These are phyloP conservation scores for Aphelenchoides fujianensis DNA, from an alignment of 1,140 invertebrate species.

Conservation along the genomic window DNA sequence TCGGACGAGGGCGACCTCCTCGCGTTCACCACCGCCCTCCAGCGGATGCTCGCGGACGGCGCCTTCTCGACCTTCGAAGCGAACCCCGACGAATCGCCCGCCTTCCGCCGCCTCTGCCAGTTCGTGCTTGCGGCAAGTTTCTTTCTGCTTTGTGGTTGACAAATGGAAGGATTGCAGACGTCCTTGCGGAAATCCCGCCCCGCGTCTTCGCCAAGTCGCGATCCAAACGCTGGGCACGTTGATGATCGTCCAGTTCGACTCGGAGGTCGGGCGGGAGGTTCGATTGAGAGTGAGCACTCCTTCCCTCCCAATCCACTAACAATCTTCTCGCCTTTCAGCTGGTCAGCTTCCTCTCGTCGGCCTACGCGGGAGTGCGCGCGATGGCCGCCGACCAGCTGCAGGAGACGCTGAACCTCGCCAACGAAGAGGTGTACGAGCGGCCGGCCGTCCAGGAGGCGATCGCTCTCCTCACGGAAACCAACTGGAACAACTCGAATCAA, in stretches of 20 bases:
- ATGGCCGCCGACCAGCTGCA: conserved; percentile 34
- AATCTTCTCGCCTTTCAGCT: conserved; percentile 29
- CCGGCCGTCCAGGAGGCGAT: conserved; percentile 13
- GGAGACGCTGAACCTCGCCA: conserved; percentile 25
- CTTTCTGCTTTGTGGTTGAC: conserved; percentile 13
- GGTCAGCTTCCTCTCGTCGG: conserved; percentile 40
- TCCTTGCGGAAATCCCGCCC: conserved; percentile 22
- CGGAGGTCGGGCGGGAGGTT: conserved; percentile 18
- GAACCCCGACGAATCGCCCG: conserved; percentile 27
- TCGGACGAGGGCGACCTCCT: neutral
- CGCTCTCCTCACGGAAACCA: neutral
- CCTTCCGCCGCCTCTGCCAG: conserved; percentile 31
- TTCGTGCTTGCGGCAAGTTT: conserved; percentile 35
- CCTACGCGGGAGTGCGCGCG: conserved; percentile 33
- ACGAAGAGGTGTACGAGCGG: conserved; percentile 9
- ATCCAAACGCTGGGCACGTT: conserved; percentile 31
- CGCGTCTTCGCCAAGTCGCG: conserved; percentile 33
- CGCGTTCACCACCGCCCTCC: neutral
- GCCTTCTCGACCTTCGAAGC: conserved; percentile 23
- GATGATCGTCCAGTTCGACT: conserved; percentile 30
- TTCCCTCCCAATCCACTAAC: neutral
- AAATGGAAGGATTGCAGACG: conserved; percentile 28
- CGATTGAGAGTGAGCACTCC: conserved; percentile 15
- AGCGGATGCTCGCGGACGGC: neutral
- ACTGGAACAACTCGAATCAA: conserved; percentile 11